Conservation (phyloP, 2,888 invertebrate species). For the Melanargia galathea region DNA sequence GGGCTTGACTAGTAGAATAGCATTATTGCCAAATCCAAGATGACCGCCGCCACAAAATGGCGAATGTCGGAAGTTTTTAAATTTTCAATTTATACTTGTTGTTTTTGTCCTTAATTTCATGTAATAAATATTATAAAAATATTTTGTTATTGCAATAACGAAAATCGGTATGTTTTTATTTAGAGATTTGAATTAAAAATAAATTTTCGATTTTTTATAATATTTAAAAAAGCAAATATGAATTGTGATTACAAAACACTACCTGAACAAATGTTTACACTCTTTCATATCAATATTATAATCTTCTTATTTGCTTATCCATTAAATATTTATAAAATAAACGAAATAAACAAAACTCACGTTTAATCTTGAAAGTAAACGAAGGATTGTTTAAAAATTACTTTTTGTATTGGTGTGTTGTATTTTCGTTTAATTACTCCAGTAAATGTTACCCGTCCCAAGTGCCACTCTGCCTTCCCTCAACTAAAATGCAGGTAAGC, state of each 20-base stretch:
- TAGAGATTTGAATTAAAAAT: too few relatives aligned
- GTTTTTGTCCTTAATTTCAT: too few relatives aligned
- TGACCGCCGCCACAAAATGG: too few relatives aligned
- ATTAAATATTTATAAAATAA: constrained; percentile 1
- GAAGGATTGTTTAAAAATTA: constrained; percentile 33
- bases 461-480: constrained; percentile 15
- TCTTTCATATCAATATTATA: not conserved
- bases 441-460: constrained; percentile 34
- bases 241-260: not conserved
- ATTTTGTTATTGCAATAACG: too few relatives aligned
- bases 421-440: constrained; percentile 38
- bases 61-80: too few relatives aligned
- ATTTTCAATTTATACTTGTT: too few relatives aligned
- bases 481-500: not conserved
- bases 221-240: too few relatives aligned
- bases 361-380: constrained; percentile 25
- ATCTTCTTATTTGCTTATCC: constrained; percentile 9
- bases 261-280: not conserved
- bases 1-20: too few relatives aligned
- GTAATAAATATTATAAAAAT: too few relatives aligned
- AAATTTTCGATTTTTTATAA: too few relatives aligned
- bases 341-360: constrained; percentile 27
- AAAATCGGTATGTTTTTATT: too few relatives aligned
- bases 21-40: too few relatives aligned
- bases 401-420: constrained; percentile 36